Conservation (phyloP, 1,140 invertebrate species). For the Mylabris phalerata region DNA sequence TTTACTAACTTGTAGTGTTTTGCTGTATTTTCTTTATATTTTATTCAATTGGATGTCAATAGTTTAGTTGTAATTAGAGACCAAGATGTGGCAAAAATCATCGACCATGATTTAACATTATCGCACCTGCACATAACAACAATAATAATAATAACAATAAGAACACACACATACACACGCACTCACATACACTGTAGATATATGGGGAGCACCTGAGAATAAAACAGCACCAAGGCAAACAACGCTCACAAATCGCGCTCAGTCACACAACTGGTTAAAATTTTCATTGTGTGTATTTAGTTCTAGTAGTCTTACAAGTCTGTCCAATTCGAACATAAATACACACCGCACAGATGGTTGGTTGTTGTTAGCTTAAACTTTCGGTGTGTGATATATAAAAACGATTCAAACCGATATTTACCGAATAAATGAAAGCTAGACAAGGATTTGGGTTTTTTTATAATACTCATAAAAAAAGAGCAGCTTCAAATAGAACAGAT, state of each 20-base stretch:
- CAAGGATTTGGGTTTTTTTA: conserved; percentile 1
- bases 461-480: too few relatives aligned
- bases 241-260: not conserved
- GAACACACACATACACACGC: conserved; percentile 4
- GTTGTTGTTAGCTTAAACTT: conserved; percentile 6
- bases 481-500: not conserved
- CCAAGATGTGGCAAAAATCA: not conserved
- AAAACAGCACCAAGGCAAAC: too few relatives aligned
- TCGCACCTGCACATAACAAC: conserved; percentile 9
- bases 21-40: too few relatives aligned
- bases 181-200: conserved; percentile 2
- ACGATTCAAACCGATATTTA: conserved; percentile 8
- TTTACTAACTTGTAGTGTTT: too few relatives aligned
- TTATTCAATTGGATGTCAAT: too few relatives aligned
- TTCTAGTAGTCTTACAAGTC: not conserved
- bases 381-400: not conserved
- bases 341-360: conserved; percentile 10
- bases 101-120: conserved; percentile 6
- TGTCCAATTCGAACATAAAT: too few relatives aligned
- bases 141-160: conserved; percentile 3
- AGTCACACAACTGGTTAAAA: conserved; percentile 13
- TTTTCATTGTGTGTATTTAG: conserved; percentile 9
- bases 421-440: conserved; percentile 11
- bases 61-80: too few relatives aligned
- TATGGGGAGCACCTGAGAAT: too few relatives aligned